Evolutionary conservation across 2,888 invertebrate species (phyloP), one percentile per base, ranked within the genome.

Genomic region (Baccha elongata): DNA sequence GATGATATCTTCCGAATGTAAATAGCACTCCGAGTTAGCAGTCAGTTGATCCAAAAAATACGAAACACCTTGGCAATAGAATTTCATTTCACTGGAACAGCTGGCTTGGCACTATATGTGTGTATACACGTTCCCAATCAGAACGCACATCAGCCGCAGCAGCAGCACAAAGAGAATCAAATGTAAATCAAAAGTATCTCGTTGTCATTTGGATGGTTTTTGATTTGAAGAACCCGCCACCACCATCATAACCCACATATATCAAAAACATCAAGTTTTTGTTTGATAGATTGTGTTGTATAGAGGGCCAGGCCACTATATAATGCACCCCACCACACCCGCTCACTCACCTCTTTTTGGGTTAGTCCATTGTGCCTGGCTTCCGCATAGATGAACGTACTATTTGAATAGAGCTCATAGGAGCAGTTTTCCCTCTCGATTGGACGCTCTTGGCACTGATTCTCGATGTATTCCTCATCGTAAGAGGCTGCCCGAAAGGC

Each of bases 1-100:
- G 86, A 95, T 93, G 64, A 95, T 94, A 88, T 97, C 96, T 90
- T 96, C 96, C 76, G 96, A 95, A 90, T 96, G 96, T 52, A 97
- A 91, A 83, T 94, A 92, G 87, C 96, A 96, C 78, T 91, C 86
- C 44, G 89, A 88, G n/a, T 62, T 87, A 40, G 85, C 86, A 19
- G 88, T 71, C 80, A 86, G 72, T 72, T 88, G 88, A 86, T 76
- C 84, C 68, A 88, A 87, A 62, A 87, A 87, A 84, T 87, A 87
- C 48, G 94, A 94, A 87, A 94, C 95, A 3, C 95, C 95, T 80
- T 95, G 93, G 87, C 96, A 96, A 84, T 94, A 92, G 88, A 96
- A 96, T 26, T 92, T 92, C 8, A 90, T 89, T 85, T 93, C 93
- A 11, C 90, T 89, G 85, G 95, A 94, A 88, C 96, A 96, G 46